These are phyloP conservation scores for Myiotriccus ornatus DNA, from an alignment of 2,797 vertebrate species.

Conservation along the genomic window DNA sequence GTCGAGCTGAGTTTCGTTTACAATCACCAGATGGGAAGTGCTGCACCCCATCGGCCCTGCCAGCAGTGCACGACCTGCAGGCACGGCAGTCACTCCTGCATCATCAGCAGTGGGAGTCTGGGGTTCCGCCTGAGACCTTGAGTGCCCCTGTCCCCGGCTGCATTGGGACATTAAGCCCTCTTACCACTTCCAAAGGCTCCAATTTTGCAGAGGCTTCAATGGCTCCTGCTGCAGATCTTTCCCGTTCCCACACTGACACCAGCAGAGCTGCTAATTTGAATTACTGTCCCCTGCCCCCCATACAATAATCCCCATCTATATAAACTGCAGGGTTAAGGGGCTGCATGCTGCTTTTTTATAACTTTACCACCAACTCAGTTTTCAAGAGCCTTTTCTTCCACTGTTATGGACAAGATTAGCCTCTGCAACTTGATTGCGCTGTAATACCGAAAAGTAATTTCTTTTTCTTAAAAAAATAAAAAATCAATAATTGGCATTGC, in stretches of 20 bases:
- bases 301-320: background rate
- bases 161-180: background rate
- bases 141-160: background rate
- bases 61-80: background rate
- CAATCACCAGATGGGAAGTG: fast-evolving
- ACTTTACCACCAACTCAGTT: background rate
- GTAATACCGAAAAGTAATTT: conserved; percentile 10
- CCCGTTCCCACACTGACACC: background rate
- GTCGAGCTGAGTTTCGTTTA: background rate
- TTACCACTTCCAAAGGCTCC: background rate
- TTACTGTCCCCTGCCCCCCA: background rate
- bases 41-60: background rate
- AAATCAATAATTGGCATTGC: conserved; percentile 39
- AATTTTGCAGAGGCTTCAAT: background rate
- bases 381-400: background rate
- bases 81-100: fast-evolving
- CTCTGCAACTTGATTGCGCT: background rate
- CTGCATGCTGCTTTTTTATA: background rate
- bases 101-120: background rate
- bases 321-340: background rate
- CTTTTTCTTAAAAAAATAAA: background rate
- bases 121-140: background rate
- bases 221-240: background rate
- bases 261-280: background rate
- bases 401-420: background rate